Evolutionary conservation across 2,888 invertebrate species (phyloP).

Genomic region (Schrankia costaestrigalis): DNA sequence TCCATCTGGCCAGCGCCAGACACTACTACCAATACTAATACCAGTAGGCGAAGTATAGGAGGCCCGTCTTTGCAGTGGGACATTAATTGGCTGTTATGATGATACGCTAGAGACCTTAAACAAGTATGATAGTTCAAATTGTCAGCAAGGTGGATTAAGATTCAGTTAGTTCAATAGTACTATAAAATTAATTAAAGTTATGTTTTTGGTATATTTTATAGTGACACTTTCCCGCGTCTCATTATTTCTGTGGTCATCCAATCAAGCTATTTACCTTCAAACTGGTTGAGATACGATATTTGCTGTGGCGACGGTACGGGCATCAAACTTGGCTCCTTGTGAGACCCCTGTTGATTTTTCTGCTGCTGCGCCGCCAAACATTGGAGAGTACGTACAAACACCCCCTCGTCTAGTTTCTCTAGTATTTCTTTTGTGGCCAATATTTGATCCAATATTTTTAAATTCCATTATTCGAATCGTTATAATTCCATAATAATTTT

Average conservation of each 20-base stretch:
- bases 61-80: no score
- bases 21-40: no score
- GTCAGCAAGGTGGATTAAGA: no score
- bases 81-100: no score
- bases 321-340: constrained; percentile 94
- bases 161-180: no score
- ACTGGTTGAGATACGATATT: constrained; percentile 96
- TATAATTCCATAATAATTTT: constrained; percentile 18
- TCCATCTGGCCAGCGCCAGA: no score
- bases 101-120: no score
- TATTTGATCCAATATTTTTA: constrained; percentile 41
- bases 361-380: constrained; percentile 76
- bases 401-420: constrained; percentile 76
- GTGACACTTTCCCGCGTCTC: constrained; percentile 35
- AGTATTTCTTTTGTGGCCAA: constrained; percentile 68
- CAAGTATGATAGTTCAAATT: no score
- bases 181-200: no score
- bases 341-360: constrained; percentile 69
- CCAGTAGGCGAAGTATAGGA: no score
- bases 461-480: constrained; percentile 19
- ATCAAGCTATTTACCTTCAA: constrained; percentile 84
- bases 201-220: constrained; percentile 17
- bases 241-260: constrained; percentile 45
- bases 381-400: constrained; percentile 79
- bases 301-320: constrained; percentile 98